Evolutionary conservation across 2,113 vertebrate genomes (phyloP), one percentile per base, ranked within the genome.

Genomic region (Ciconia stormi): DNA sequence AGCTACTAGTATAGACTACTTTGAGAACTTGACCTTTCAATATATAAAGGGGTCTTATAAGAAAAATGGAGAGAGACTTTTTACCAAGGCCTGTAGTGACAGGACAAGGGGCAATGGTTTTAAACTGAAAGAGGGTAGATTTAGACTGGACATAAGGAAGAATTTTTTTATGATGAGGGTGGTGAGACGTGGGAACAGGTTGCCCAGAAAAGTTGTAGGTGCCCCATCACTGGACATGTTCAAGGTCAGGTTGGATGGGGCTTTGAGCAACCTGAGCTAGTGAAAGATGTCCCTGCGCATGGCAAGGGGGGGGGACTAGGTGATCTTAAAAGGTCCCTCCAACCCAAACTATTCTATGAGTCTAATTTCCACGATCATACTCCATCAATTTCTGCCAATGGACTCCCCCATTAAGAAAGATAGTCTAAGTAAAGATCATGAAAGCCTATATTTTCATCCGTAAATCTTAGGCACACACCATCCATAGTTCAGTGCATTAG

Each of bases 211-310:
- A 44, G 11, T 4, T 63, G 47, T 42, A 34, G 10, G 7, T 71
- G n/a, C 7, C 29, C 13, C 2, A 1, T 32, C 44, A 11, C 2
- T 10, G 22, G 8, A 20, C 2, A 3, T 5, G 26, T 63, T 73
- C 20, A 73, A 69, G 22, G 21, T 5, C 16, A 58, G 3, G 5
- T 1, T 62, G 63, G 26, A 67, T 2, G 3, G 44, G n/a, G 9
- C 20, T 42, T 16, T 49, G 22, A 27, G 17, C 26, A 59, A 69
- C 13, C 11, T 86, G 59, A 1, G n/a, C 8, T n/a, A 22, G 15
- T 17, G 27, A 6, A 78, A 62, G 8, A 1, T 53, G 38, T 22
- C 10, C 22, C 14, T 56, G 16, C 13, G 11, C 13, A 14, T 32
- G 52, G 23, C 20, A 73, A 3, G 6, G 12, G 7, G 9, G 3